phyloP scores from a whole-genome alignment of 2,888 invertebrate genomes.

The Acleris holmiana region DNA sequence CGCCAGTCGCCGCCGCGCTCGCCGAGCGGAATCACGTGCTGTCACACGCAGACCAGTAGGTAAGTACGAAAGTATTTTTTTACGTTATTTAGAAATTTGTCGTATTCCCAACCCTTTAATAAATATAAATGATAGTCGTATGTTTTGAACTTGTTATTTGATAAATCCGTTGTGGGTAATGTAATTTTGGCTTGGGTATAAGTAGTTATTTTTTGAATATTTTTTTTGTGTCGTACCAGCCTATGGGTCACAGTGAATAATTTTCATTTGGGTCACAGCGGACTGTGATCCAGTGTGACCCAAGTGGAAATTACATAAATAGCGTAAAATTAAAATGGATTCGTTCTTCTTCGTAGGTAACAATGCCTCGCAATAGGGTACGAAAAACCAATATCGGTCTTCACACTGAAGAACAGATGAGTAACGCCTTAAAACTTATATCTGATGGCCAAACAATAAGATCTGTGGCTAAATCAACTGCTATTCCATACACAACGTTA shows the following conservation, averaged over 20 bases:
- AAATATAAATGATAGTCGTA: not conserved
- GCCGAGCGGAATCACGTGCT: not conserved
- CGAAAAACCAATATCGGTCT: slow-evolving; percentile 5
- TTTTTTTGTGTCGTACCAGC: slow-evolving; percentile 1
- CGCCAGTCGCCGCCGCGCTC: not conserved
- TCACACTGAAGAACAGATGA: slow-evolving; percentile 16
- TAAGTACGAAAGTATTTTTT: slow-evolving; percentile 16
- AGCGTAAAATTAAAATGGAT: slow-evolving; percentile 16
- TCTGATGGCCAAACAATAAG: slow-evolving; percentile 14
- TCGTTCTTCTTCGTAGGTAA: slow-evolving; percentile 20
- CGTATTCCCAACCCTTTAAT: not conserved
- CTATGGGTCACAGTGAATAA: slow-evolving; percentile 4
- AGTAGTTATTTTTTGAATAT: not conserved
- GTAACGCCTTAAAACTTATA: slow-evolving; percentile 12
- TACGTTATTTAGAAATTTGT: slow-evolving; percentile 14
- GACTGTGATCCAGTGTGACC: too few relatives aligned
- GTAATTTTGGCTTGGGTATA: slow-evolving; percentile 1
- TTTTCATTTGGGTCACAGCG: not conserved
- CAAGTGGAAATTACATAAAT: too few relatives aligned
- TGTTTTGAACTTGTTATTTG: not conserved
- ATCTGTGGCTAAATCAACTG: slow-evolving; percentile 20
- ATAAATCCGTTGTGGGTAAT: slow-evolving; percentile 3
- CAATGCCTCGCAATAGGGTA: slow-evolving; percentile 19
- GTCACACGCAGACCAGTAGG: slow-evolving; percentile 5
- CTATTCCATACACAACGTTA: slow-evolving; percentile 35